A percentile compares a stretch with the other conserved stretches of the same genome.
phyloP scores from a whole-genome alignment of 2,113 vertebrate species.

The Irena cyanogastra region DNA sequence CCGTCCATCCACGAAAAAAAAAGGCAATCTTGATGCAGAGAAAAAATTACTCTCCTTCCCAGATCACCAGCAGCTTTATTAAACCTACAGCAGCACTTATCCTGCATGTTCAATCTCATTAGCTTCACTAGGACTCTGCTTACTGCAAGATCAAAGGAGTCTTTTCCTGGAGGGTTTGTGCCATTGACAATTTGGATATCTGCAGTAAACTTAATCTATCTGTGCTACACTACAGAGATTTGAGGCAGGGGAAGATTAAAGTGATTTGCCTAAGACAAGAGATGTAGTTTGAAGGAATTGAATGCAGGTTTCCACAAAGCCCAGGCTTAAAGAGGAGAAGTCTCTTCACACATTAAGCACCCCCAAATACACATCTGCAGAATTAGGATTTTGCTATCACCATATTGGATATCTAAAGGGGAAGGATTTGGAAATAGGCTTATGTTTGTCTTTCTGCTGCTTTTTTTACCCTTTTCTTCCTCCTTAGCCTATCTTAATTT shows the following conservation, averaged over 20 bases:
- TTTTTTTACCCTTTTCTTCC: neutral
- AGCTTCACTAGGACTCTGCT: neutral
- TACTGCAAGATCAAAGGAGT: neutral
- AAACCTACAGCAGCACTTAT: neutral
- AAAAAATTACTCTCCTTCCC: neutral
- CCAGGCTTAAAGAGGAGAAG: neutral
- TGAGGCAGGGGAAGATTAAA: conserved; percentile 46
- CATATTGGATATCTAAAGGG: neutral
- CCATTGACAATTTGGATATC: conserved; percentile 48
- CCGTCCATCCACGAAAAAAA: neutral
- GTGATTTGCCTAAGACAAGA: conserved; percentile 50
- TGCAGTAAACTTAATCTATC: conserved; percentile 46
- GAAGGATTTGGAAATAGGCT: neutral
- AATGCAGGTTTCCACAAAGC: neutral
- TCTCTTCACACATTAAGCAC: neutral
- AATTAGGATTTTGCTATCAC: neutral
- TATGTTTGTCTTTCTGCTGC: neutral
- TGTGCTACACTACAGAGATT: neutral
- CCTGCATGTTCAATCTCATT: neutral
- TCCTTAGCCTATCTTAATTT: neutral
- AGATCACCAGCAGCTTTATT: neutral
- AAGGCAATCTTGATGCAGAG: neutral
- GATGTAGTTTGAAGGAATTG: neutral
- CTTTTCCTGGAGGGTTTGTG: conserved; percentile 32
- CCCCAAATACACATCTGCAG: neutral